Conservation (phyloP, 2,888 invertebrate genomes). For the Beris chalybata region DNA sequence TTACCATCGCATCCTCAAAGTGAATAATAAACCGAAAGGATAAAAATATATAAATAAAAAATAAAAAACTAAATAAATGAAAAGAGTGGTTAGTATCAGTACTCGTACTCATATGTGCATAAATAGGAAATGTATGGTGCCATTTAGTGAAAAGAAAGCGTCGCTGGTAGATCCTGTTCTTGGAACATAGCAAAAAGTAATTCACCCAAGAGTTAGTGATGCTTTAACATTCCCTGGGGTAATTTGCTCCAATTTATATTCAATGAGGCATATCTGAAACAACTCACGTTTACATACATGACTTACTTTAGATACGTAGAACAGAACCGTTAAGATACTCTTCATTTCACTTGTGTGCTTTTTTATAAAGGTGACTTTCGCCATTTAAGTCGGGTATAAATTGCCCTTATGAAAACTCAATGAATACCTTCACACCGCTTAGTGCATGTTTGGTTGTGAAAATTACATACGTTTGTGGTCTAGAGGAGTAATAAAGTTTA, state of each 20-base stretch:
- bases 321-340: no score
- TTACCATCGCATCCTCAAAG: slow-evolving; percentile 12
- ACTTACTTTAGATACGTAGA: slow-evolving; percentile 2
- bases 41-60: neutral
- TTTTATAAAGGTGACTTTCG: no score
- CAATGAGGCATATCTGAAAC: slow-evolving; percentile 17
- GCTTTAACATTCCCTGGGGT: slow-evolving; percentile 15
- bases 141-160: neutral
- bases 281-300: slow-evolving; percentile 6
- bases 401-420: no score
- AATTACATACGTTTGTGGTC: no score
- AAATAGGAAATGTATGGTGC: neutral
- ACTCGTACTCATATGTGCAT: no score
- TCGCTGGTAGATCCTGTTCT: neutral
- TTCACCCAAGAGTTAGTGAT: slow-evolving; percentile 12
- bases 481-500: no score
- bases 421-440: no score
- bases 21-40: slow-evolving; percentile 7
- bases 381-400: no score
- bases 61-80: neutral
- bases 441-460: no score
- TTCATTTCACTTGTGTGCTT: no score
- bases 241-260: slow-evolving; percentile 26
- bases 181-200: slow-evolving; percentile 8
- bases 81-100: neutral